A percentile compares a stretch with the other conserved stretches of the same genome.
phyloP scores from a whole-genome alignment of 2,888 invertebrate species.

The Entomobrya multifasciata region DNA sequence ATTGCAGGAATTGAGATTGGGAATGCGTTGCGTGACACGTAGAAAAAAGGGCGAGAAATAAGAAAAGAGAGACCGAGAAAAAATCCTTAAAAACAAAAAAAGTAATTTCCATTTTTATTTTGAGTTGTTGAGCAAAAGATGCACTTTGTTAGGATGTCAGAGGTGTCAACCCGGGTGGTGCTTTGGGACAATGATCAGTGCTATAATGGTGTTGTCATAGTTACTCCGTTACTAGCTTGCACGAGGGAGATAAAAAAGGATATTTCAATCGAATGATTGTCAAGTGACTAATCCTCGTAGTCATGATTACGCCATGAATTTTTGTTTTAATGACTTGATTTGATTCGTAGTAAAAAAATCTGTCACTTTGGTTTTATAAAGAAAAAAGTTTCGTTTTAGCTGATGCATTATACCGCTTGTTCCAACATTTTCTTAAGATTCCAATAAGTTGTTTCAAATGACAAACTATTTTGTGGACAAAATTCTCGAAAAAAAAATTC shows the following conservation, averaged over 20 bases:
- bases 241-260: conserved; percentile 6
- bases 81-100: conserved; percentile 21
- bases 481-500: not conserved
- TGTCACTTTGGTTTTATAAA: no score
- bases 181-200: conserved; percentile 13
- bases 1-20: no score
- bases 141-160: conserved; percentile 54
- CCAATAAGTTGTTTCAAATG: no score
- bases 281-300: no score
- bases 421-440: not conserved
- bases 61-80: not conserved
- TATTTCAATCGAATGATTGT: conserved; percentile 5
- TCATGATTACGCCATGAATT: no score
- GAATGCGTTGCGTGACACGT: not conserved
- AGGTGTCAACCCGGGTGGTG: conserved; percentile 60
- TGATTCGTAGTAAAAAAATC: no score
- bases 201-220: no score
- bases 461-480: no score
- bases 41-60: not conserved
- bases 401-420: no score
- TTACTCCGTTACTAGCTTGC: no score
- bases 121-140: conserved; percentile 51
- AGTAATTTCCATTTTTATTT: conserved; percentile 35
- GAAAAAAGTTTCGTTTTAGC: no score
- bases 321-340: no score